A percentile compares a stretch with the other conserved stretches of the same genome.
Evolutionary conservation across 2,113 vertebrate species (phyloP).

Genomic region (Nettapus auritus): DNA sequence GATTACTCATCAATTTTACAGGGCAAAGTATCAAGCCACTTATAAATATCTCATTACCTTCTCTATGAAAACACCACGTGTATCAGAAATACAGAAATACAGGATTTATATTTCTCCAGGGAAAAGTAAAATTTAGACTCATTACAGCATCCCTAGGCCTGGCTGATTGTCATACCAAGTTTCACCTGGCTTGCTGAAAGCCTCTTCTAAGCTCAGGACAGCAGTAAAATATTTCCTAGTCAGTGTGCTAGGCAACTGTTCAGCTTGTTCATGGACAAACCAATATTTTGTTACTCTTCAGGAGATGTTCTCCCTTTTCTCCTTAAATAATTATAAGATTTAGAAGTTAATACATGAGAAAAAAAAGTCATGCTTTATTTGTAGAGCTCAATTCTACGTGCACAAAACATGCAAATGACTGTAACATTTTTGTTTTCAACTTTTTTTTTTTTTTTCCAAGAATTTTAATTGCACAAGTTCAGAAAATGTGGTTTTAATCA

Average conservation of each 20-base stretch:
- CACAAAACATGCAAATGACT: neutral
- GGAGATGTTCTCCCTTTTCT: neutral
- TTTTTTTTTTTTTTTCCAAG: neutral
- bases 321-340: neutral
- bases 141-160: neutral
- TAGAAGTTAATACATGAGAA: neutral
- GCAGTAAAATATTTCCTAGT: neutral
- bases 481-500: neutral
- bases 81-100: conserved; percentile 29
- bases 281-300: neutral
- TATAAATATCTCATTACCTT: conserved; percentile 65
- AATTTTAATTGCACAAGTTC: neutral
- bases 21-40: conserved; percentile 40
- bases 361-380: neutral
- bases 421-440: neutral
- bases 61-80: neutral
- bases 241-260: neutral
- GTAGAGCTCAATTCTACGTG: neutral
- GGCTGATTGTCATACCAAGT: neutral
- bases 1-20: conserved; percentile 53
- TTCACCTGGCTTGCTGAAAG: neutral
- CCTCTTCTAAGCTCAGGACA: neutral
- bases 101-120: conserved; percentile 30
- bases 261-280: neutral
- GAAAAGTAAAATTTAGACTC: conserved; percentile 28